Evolutionary conservation across 2,888 invertebrate species (phyloP).

Genomic region (Proisotoma minuta): DNA sequence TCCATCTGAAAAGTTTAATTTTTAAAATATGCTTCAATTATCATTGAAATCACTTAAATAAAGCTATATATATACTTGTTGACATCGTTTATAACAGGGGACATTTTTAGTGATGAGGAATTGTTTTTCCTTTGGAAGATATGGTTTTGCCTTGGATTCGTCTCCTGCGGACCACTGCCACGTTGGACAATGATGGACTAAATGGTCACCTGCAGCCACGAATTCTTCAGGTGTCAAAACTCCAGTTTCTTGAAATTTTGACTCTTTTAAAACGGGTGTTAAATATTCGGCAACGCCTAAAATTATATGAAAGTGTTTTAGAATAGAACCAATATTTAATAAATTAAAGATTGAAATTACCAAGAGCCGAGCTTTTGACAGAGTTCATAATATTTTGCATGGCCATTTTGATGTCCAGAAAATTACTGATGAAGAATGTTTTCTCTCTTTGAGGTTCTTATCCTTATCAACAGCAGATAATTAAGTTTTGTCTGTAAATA

Average conservation of each 20-base stretch:
- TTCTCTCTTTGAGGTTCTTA: too few relatives aligned
- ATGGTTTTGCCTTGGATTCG: slow-evolving; percentile 77
- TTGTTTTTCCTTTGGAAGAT: slow-evolving; percentile 92
- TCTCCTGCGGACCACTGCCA: slow-evolving; percentile 98
- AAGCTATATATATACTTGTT: slow-evolving; percentile 60
- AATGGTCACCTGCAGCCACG: slow-evolving; percentile 91
- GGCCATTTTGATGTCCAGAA: too few relatives aligned
- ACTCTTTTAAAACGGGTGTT: slow-evolving; percentile 91
- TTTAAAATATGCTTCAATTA: not conserved
- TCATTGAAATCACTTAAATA: not conserved
- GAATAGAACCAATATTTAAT: too few relatives aligned
- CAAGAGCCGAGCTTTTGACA: slow-evolving; percentile 86
- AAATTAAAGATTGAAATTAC: too few relatives aligned
- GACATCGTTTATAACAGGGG: slow-evolving; percentile 91
- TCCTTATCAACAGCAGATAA: too few relatives aligned
- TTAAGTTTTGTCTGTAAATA: too few relatives aligned
- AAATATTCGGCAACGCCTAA: slow-evolving; percentile 94
- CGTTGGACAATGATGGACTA: slow-evolving; percentile 98
- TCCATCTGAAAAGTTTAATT: slow-evolving; percentile 63
- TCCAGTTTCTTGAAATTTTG: slow-evolving; percentile 55
- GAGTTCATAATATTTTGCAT: slow-evolving; percentile 96
- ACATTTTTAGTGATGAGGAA: slow-evolving; percentile 96
- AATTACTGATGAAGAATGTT: too few relatives aligned
- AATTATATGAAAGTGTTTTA: too few relatives aligned
- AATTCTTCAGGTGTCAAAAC: slow-evolving; percentile 99